A percentile compares a stretch with the other conserved stretches of the same genome.
Conservation (phyloP, 2,888 invertebrate species). For the Drosophila anomelani region DNA sequence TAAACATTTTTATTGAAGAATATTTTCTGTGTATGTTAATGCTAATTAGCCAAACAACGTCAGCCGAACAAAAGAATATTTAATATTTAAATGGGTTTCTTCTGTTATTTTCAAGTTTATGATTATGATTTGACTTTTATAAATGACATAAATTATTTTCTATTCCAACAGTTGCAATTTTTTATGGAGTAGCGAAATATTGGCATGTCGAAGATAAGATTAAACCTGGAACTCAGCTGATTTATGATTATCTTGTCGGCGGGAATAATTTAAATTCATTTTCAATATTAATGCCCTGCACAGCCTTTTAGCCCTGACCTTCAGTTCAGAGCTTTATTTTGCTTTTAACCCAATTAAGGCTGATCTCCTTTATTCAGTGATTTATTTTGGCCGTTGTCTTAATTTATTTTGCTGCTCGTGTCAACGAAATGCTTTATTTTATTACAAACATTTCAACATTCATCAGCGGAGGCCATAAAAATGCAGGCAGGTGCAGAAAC, state of each 20-base stretch:
- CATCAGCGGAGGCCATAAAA: constrained; percentile 19
- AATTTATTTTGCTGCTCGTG: constrained; percentile 42
- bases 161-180: constrained; percentile 18
- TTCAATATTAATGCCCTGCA: constrained; percentile 1
- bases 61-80: constrained; percentile 60
- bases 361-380: constrained; percentile 40
- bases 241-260: constrained; percentile 1
- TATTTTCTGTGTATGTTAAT: constrained; percentile 25
- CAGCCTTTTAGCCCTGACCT: constrained; percentile 56
- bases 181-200: constrained; percentile 13
- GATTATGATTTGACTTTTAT: constrained; percentile 34
- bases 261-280: neutral
- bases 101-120: constrained; percentile 20
- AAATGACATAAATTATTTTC: constrained; percentile 33
- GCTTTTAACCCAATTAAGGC: constrained; percentile 36
- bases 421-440: constrained; percentile 57
- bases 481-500: constrained; percentile 54
- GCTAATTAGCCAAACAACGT: constrained; percentile 17
- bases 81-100: constrained; percentile 35
- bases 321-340: constrained; percentile 20
- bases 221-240: neutral
- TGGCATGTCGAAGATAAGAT: constrained; percentile 19
- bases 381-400: constrained; percentile 32
- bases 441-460: constrained; percentile 53
- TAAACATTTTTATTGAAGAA: constrained; percentile 20